Evolutionary conservation across 2,113 vertebrate genomes (phyloP).

Genomic region (Rutilus rutilus): DNA sequence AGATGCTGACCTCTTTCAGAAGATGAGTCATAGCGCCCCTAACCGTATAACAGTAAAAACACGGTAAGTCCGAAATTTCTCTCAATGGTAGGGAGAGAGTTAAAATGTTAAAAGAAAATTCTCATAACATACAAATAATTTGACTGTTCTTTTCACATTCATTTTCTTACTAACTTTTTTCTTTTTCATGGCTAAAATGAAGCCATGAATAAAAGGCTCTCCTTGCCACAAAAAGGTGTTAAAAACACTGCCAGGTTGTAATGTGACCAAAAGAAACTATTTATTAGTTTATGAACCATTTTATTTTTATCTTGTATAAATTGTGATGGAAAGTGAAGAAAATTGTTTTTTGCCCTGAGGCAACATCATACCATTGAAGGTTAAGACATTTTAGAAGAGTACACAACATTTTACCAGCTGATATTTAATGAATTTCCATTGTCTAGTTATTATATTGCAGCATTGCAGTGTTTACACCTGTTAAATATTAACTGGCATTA

Average conservation of each 20-base stretch:
- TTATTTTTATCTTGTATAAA: background rate
- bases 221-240: too few species aligned
- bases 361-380: background rate
- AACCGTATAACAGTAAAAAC: too few species aligned
- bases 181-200: too few species aligned
- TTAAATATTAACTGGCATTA: constrained; percentile 26
- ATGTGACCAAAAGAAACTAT: background rate
- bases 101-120: too few species aligned
- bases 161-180: too few species aligned
- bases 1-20: too few species aligned
- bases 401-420: background rate
- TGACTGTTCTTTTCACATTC: too few species aligned
- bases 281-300: background rate
- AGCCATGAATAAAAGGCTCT: too few species aligned
- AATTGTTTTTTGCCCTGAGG: background rate
- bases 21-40: too few species aligned
- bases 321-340: background rate
- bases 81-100: too few species aligned
- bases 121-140: too few species aligned
- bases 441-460: background rate
- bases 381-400: background rate
- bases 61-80: too few species aligned
- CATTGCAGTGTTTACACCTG: background rate
- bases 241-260: background rate
- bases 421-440: background rate